These are phyloP conservation scores for Aphodius sticticus DNA, from an alignment of 2,888 invertebrate genomes.

Conservation along the genomic window DNA sequence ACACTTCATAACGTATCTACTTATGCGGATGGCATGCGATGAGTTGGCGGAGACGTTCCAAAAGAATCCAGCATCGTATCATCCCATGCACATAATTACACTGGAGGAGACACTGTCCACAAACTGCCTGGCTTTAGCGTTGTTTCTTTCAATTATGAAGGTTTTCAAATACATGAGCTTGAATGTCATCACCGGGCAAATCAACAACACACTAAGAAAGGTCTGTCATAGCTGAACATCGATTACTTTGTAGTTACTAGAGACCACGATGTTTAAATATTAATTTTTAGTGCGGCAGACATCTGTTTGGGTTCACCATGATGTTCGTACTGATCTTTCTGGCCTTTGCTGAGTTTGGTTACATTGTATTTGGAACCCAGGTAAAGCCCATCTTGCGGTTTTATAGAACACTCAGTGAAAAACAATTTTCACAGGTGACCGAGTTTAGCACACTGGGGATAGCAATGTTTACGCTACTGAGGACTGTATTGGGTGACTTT, in stretches of 20 bases:
- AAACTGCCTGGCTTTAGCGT: slow-evolving; percentile 27
- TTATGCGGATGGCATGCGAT: slow-evolving; percentile 5
- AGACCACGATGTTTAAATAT: not conserved
- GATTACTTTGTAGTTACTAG: no score
- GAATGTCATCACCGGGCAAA: slow-evolving; percentile 78
- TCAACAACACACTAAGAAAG: slow-evolving; percentile 72
- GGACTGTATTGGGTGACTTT: slow-evolving; percentile 80
- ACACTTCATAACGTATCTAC: not conserved
- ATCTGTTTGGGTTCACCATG: slow-evolving; percentile 74
- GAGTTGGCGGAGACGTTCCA: not conserved
- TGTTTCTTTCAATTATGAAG: slow-evolving; percentile 69
- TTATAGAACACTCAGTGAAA: not conserved
- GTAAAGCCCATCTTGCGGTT: slow-evolving; percentile 52
- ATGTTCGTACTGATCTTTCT: slow-evolving; percentile 83
- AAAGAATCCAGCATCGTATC: not conserved
- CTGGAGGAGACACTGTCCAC: slow-evolving; percentile 21
- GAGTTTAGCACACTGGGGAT: slow-evolving; percentile 70
- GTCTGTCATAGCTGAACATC: slow-evolving; percentile 43
- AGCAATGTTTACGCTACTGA: slow-evolving; percentile 73
- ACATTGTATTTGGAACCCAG: slow-evolving; percentile 75
- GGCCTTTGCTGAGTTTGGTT: slow-evolving; percentile 78
- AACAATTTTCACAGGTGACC: slow-evolving; percentile 18
- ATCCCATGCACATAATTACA: slow-evolving; percentile 12
- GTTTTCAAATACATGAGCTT: slow-evolving; percentile 80
- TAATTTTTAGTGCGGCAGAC: slow-evolving; percentile 69